These are phyloP conservation scores for Leptocoma aspasia DNA, from an alignment of 2,113 vertebrate species.

Conservation along the genomic window DNA sequence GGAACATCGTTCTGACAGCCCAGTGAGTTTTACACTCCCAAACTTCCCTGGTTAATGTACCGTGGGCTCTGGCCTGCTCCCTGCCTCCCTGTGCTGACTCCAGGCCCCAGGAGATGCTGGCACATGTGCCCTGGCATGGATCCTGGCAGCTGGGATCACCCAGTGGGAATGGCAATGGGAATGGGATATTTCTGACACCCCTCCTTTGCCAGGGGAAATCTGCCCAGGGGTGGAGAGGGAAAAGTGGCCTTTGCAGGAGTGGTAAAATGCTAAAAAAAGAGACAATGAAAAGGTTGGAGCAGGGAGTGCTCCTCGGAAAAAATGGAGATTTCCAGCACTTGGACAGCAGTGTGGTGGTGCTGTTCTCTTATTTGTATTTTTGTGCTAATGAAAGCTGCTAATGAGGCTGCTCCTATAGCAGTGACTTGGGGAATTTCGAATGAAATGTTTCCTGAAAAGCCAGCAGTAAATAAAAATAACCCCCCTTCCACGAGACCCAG, in stretches of 20 bases:
- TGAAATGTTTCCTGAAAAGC: background rate
- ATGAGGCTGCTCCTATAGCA: background rate
- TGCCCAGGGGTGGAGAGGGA: too few relatives aligned
- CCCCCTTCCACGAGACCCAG: background rate
- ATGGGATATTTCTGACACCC: accelerated
- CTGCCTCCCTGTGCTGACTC: background rate
- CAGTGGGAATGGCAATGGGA: accelerated
- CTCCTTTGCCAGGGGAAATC: accelerated
- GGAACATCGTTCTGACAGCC: slow-evolving; percentile 60
- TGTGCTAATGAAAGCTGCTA: background rate
- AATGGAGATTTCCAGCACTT: background rate
- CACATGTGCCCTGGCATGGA: background rate
- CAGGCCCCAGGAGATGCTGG: accelerated
- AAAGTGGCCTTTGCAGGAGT: background rate
- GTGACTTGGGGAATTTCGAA: background rate
- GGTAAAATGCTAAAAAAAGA: too few relatives aligned
- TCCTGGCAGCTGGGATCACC: background rate
- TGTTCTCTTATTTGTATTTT: background rate
- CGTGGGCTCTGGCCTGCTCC: background rate
- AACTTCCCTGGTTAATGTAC: slow-evolving; percentile 16
- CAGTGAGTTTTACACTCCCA: background rate
- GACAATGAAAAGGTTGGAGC: background rate
- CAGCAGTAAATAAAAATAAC: background rate
- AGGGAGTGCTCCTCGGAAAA: background rate
- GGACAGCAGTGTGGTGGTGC: accelerated